A percentile compares a stretch with the other conserved stretches of the same genome.
phyloP scores from a whole-genome alignment of 2,797 vertebrate genomes.

The Enteromius argenteus region DNA sequence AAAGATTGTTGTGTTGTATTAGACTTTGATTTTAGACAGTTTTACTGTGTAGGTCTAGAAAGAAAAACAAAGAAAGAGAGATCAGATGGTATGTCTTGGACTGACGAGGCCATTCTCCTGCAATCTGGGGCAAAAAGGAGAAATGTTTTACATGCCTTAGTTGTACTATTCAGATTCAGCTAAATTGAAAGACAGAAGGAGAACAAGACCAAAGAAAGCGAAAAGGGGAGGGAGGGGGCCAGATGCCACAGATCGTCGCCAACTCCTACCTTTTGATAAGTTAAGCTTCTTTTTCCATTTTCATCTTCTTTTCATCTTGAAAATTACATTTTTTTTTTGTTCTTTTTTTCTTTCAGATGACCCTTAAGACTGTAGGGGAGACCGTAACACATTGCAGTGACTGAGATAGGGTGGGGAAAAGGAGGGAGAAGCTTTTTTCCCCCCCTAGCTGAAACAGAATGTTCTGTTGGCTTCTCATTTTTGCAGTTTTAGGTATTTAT shows the following conservation, averaged over 20 bases:
- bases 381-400: conserved; percentile 32
- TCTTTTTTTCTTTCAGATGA: background rate
- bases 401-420: conserved; percentile 16
- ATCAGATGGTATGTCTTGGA: conserved; percentile 16
- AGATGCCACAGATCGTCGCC: conserved; percentile 66
- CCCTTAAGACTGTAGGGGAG: conserved; percentile 38
- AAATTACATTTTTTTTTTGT: conserved; percentile 48
- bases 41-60: background rate
- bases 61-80: background rate
- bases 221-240: conserved; percentile 50
- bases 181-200: conserved; percentile 56
- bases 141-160: conserved; percentile 70
- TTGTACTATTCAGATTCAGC: conserved; percentile 70
- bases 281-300: conserved; percentile 53
- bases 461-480: conserved; percentile 48
- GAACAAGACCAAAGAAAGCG: conserved; percentile 26
- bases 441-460: conserved; percentile 44
- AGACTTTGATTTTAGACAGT: conserved; percentile 13
- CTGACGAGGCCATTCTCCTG: conserved; percentile 49
- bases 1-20: conserved; percentile 31
- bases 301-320: conserved; percentile 45
- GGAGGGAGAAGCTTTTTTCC: conserved; percentile 22
- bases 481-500: conserved; percentile 38
- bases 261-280: conserved; percentile 63
- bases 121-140: conserved; percentile 68